Base-by-base conservation (phyloP, 2,888 invertebrate species). In the Tachystola acroxantha region DNA sequence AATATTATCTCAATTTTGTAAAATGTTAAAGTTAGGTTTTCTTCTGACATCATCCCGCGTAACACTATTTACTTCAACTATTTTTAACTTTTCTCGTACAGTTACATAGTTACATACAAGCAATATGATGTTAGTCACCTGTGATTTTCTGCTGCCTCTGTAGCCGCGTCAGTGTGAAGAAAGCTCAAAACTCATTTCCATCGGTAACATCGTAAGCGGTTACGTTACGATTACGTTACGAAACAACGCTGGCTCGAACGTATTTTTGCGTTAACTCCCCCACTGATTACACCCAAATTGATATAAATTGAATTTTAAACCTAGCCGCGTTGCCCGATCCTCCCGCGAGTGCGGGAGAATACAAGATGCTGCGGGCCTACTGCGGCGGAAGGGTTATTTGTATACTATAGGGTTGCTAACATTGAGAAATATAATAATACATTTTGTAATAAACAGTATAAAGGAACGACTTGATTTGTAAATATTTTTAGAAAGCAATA, bases 291-390 rank as follows among this genome's bases (percentile, higher is more conserved):
- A 69, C 67, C 66, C 75, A 85, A 86, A 86, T 85, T 85, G 86
- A 78, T 74, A 86, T 76, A 84, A 86, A 85, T 85, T 84, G 84
- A 80, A 84, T 85, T 81, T 84, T 75, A 82, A 84, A 81, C 73
- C 82, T 66, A 67, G 67, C 75, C 64, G 59, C 65, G 59, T n/a
- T 47, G 54, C 64, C 63, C 63, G 65, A 62, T 62, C 64, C 56
- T 60, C 57, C 51, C 46, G 45, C 44, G 45, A 12, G 43, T 37
- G 36, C 51, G 51, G n/a, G 39, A 36, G 47, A 45, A 48, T 51
- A 49, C 60, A 62, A 67, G 67, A 74, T 63, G 69, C 59, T 37
- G 54, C 52, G 53, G 44, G 50, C 58, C 52, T 48, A 42, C 39
- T 41, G 48, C 48, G 43, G 41, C 42, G 64, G 63, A 79, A 75